Evolutionary conservation across 2,113 vertebrate genomes (phyloP), one percentile per base, ranked within the genome.

Genomic region (Macquaria australasica): DNA sequence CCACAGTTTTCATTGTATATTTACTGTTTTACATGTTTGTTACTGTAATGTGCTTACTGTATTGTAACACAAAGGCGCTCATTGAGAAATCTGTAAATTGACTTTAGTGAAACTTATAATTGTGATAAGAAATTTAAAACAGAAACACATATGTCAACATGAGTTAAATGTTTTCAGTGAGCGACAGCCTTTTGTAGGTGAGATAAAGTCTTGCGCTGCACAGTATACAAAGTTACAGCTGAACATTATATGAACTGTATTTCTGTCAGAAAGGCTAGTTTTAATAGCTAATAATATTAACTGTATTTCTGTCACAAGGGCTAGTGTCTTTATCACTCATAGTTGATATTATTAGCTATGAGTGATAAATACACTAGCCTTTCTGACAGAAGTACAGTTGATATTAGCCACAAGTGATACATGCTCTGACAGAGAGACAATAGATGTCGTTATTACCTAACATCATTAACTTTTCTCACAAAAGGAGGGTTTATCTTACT

Each of bases 61-160:
- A 59, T 45, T 25, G 23, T 68, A 14, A 20, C 9, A 23, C 10
- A 53, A 34, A 34, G 16, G 20, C 12, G 68, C 20, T 43, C 9
- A 70, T 3, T 53, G 68, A 37, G 10, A 37, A 23, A 31, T 50
- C 8, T 50, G 2, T 51, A 6, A 69, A 69, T 31, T 18, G 18
- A 43, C 11, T 31, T 31, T 43, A 3, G 6, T 20, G 12, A 69
- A 28, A 51, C 43, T 31, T 31, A 34, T 37, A 28, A 37, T 20
- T 18, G 6, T 8, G 1, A 41, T 25, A 50, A 50, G 15, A 11
- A 45, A 45, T 79, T 3, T 25, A 53, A 53, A 6, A 25, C 14
- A 79, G 48, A 72, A 56, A 71, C n/a, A 55, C 9, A 63, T 43
- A 72, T 45, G 79, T 66, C 62, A 81, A 51, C 39, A 77, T 63